phyloP scores from a whole-genome alignment of 2,888 invertebrate species.

The Heliconius aoede region DNA sequence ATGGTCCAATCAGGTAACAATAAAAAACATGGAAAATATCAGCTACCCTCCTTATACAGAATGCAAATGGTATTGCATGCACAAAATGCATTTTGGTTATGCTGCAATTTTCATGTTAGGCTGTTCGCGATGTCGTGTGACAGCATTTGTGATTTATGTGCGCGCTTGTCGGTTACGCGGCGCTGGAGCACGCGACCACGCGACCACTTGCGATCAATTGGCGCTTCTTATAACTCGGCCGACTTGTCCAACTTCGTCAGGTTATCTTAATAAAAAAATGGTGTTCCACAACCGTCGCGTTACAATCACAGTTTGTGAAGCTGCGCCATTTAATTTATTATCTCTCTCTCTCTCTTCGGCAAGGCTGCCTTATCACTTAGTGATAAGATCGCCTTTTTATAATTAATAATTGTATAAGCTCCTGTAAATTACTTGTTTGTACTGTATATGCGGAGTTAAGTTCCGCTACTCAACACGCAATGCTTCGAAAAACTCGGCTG shows the following conservation, averaged over 20 bases:
- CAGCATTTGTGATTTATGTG: constrained; percentile 71
- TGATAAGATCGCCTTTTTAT: too few species aligned
- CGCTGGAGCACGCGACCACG: constrained; percentile 72
- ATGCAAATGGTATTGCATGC: constrained; percentile 61
- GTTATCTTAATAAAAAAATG: not conserved
- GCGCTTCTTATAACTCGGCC: constrained; percentile 51
- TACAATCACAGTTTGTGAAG: too few species aligned
- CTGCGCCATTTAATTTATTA: too few species aligned
- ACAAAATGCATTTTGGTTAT: constrained; percentile 73
- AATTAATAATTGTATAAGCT: too few species aligned
- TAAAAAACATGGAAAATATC: constrained; percentile 54
- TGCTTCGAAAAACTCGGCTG: too few species aligned
- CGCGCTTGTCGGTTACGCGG: constrained; percentile 54
- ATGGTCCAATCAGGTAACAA: constrained; percentile 50
- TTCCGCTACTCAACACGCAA: too few species aligned
- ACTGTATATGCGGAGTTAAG: too few species aligned
- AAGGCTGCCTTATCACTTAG: too few species aligned
- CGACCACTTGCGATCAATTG: constrained; percentile 74
- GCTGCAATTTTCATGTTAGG: constrained; percentile 78
- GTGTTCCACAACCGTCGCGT: too few species aligned
- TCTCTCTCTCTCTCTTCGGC: too few species aligned
- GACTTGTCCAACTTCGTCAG: not conserved
- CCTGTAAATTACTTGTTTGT: too few species aligned
- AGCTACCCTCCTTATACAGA: constrained; percentile 57
- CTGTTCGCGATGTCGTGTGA: constrained; percentile 70